Conservation (phyloP, 2,113 vertebrate genomes). For the Sisor rabdophorus region DNA sequence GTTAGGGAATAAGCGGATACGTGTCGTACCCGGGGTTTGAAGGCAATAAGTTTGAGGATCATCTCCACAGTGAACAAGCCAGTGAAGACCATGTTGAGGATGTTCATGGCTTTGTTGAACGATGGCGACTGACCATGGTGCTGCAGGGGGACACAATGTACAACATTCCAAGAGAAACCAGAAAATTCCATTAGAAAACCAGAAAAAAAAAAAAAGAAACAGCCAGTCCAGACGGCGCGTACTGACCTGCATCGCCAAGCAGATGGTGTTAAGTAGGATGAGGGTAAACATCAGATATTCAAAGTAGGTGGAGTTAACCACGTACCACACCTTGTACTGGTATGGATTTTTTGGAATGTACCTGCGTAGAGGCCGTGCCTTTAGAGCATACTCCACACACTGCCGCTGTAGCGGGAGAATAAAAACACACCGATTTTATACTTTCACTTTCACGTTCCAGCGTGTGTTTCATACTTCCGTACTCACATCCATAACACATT, state of each 20-base stretch:
- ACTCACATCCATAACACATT: no score
- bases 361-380: conserved; percentile 87
- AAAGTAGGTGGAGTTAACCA: conserved; percentile 99
- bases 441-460: no score
- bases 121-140: conserved; percentile 92
- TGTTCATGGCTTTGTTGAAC: conserved; percentile 97
- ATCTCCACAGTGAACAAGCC: conserved; percentile 99
- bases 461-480: no score
- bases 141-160: conserved; percentile 62
- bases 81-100: conserved; percentile 99
- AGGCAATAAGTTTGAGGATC: conserved; percentile 98
- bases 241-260: conserved; percentile 96
- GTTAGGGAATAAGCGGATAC: not conserved
- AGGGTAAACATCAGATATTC: conserved; percentile 99
- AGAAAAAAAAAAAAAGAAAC: no score
- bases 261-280: conserved; percentile 99
- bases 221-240: not conserved
- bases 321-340: conserved; percentile 99
- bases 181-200: not conserved
- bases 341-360: conserved; percentile 99
- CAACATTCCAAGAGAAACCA: not conserved
- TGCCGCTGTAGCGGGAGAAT: conserved; percentile 77
- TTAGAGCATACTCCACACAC: conserved; percentile 96
- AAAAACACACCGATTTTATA: conserved; percentile 21
- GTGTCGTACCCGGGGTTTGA: conserved; percentile 93